A percentile compares a stretch with the other conserved stretches of the same genome.
These are phyloP conservation scores for Hemicrepidius hirtus DNA, from an alignment of 2,888 invertebrate species.

Conservation along the genomic window DNA sequence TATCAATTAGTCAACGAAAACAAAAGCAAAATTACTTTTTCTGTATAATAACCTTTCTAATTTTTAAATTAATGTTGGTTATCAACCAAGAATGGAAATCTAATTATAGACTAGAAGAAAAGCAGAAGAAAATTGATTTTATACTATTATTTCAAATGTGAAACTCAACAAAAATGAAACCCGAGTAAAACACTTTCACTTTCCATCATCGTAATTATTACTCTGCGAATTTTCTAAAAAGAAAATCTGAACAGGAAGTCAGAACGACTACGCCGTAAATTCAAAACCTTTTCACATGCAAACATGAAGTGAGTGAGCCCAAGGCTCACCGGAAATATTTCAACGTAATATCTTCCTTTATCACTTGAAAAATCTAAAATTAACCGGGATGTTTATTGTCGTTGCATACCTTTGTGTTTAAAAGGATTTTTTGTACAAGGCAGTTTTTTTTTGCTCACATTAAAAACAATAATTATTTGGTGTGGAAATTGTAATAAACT, in stretches of 20 bases:
- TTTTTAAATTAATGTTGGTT: background rate
- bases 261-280: slow-evolving; percentile 4
- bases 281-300: slow-evolving; percentile 21
- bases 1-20: slow-evolving; percentile 26
- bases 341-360: slow-evolving; percentile 17
- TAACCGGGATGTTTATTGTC: slow-evolving; percentile 19
- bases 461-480: no score
- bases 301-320: background rate
- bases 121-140: no score
- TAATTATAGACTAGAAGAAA: no score
- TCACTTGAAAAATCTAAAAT: slow-evolving; percentile 27
- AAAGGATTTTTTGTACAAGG: no score
- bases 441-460: no score
- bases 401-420: background rate
- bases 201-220: no score
- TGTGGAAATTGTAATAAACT: no score
- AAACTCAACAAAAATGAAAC: no score
- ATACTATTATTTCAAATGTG: no score
- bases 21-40: background rate
- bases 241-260: background rate
- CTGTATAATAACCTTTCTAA: background rate
- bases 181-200: no score
- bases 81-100: background rate
- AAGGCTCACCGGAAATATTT: slow-evolving; percentile 21
- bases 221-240: background rate